Evolutionary conservation across 2,797 vertebrate species (phyloP), one percentile per base, ranked within the genome.

Genomic region (Brachyrhaphis roseni): DNA sequence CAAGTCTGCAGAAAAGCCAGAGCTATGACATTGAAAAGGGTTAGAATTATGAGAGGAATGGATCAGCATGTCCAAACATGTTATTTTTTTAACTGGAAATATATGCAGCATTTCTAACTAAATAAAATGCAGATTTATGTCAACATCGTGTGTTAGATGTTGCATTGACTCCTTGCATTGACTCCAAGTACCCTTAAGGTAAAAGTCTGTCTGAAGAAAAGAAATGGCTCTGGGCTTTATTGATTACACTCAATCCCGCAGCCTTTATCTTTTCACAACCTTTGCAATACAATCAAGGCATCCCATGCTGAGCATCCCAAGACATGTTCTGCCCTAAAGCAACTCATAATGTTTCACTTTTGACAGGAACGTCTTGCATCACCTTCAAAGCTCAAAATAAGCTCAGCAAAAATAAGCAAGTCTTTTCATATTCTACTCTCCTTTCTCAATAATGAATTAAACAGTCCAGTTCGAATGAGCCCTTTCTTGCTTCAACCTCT

Each of bases 1-100:
- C 26, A 31, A 47, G 36, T 49, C 20, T 18, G 26, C 55, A 80
- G 75, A 20, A 75, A 74, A 78, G 0, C 64, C 26, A 74, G 76
- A 64, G 15, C n/a, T 74, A 77, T 47, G 64, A 74, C n/a, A 16
- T 23, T 66, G 28, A 78, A 78, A 68, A 68, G 4, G 4, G 36
- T 26, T 41, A 26, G 23, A 68, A 11, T 11, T 20, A 68, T 26
- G 4, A 41, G 3, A 68, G 36, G 41, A 41, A 26, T 39, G 36
- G 8, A 13, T 66, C 36, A 23, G 31, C 28, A 18, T 20, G 34
- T 31, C n/a, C n/a, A 23, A 18, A 36, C 34, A 66, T 53, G 51
- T 53, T 57, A 13, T 57, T 57, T 57, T 57, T 57, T 13, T 28
- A 57, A 57, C 55, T n/a, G 55, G 28, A 57, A 66, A 66, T 39